Conservation (phyloP, 2,113 vertebrate species). For the Perccottus glenii region DNA sequence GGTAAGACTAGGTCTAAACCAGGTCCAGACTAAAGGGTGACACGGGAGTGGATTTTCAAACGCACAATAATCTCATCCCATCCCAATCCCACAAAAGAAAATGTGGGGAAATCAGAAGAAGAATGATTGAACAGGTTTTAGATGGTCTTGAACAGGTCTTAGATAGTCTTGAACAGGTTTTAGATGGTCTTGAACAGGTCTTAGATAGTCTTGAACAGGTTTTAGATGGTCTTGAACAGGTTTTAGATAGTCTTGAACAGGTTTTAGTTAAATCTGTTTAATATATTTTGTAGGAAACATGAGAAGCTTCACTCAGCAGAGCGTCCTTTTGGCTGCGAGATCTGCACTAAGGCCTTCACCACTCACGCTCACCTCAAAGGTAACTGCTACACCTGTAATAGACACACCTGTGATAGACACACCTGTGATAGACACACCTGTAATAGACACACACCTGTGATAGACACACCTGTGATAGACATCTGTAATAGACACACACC, state of each 20-base stretch:
- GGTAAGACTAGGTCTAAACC: too few relatives aligned
- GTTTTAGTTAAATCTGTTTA: too few relatives aligned
- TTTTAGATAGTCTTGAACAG: too few relatives aligned
- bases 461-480: not conserved
- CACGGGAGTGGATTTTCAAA: not conserved
- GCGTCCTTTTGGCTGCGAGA: constrained; percentile 94
- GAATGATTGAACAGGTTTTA: too few relatives aligned
- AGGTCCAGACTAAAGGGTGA: not conserved
- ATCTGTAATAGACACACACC: not conserved
- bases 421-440: not conserved
- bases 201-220: too few relatives aligned
- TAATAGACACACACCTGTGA: not conserved
- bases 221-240: too few relatives aligned
- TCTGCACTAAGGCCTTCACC: constrained; percentile 97
- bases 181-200: too few relatives aligned
- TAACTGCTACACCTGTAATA: constrained; percentile 17
- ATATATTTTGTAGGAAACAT: constrained; percentile 74
- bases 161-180: too few relatives aligned
- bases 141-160: too few relatives aligned
- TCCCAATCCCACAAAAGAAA: too few relatives aligned
- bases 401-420: not conserved
- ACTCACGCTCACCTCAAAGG: constrained; percentile 96
- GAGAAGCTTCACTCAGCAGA: constrained; percentile 97
- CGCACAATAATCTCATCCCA: too few relatives aligned
- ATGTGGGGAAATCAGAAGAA: too few relatives aligned